Percentiles rank a stretch among this genome's conserved stretches.
These are phyloP conservation scores for Drepana arcuata DNA, from an alignment of 1,140 invertebrate species.

Conservation along the genomic window DNA sequence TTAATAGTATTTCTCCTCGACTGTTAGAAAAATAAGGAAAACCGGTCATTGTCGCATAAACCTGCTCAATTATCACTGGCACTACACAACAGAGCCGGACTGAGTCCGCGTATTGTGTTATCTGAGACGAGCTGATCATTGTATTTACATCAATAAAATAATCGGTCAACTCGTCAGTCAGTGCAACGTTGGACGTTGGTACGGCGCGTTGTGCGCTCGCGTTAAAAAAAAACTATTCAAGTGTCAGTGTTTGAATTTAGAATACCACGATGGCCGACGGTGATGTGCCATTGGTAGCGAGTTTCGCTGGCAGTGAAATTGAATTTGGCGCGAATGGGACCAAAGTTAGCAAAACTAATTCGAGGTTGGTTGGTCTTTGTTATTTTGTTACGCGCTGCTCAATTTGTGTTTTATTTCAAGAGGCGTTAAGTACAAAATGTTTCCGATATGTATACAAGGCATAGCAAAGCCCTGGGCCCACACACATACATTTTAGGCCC, in stretches of 20 bases:
- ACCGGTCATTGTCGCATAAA: constrained; percentile 50
- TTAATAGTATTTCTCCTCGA: no score
- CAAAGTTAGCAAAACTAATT: constrained; percentile 51
- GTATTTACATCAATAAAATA: constrained; percentile 62
- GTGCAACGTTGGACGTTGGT: constrained; percentile 32
- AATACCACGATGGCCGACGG: constrained; percentile 47
- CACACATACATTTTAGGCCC: no score
- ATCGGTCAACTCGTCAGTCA: constrained; percentile 42
- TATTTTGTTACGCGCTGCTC: no score
- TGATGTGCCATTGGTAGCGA: constrained; percentile 55
- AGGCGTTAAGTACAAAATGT: no score
- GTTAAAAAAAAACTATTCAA: neutral
- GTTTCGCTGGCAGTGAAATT: constrained; percentile 53
- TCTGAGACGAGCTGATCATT: constrained; percentile 45
- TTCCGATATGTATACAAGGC: no score
- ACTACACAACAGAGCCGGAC: constrained; percentile 23
- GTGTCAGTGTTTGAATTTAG: neutral
- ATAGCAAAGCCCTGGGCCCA: no score
- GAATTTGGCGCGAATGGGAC: constrained; percentile 51
- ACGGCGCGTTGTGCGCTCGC: constrained; percentile 10
- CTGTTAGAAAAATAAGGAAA: no score
- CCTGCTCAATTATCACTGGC: constrained; percentile 58
- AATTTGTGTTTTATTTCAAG: no score
- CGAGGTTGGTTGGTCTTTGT: constrained; percentile 61
- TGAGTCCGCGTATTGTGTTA: constrained; percentile 48